Evolutionary conservation across 1,140 invertebrate genomes (phyloP).

Genomic region (Dryas iulia): DNA sequence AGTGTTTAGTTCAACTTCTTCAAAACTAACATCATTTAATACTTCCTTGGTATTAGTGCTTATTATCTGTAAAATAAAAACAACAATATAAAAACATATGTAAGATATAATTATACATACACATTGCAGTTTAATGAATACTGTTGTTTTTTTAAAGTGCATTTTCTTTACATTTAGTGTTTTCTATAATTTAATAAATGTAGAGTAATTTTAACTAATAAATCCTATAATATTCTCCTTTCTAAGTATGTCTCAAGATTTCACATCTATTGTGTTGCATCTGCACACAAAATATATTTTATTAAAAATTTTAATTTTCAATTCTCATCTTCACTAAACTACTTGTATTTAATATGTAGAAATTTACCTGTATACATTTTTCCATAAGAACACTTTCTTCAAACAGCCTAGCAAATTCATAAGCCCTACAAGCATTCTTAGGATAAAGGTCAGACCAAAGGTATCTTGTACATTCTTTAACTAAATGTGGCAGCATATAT

Average conservation of each 20-base stretch:
- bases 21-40: conserved; percentile 86
- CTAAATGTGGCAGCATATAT: conserved; percentile 90
- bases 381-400: conserved; percentile 90
- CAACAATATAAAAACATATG: not conserved
- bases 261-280: too few species aligned
- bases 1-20: conserved; percentile 87
- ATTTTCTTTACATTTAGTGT: too few species aligned
- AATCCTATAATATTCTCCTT: too few species aligned
- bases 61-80: conserved; percentile 81
- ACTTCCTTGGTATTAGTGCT: conserved; percentile 88
- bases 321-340: too few species aligned
- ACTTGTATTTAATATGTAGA: not conserved
- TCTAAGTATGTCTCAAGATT: too few species aligned
- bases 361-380: conserved; percentile 86
- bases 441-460: conserved; percentile 89
- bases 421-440: conserved; percentile 90
- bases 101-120: too few species aligned
- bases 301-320: too few species aligned
- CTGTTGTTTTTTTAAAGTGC: too few species aligned
- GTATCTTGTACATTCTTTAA: conserved; percentile 89
- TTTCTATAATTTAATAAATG: too few species aligned
- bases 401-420: conserved; percentile 92
- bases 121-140: too few species aligned
- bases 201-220: too few species aligned
- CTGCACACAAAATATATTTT: too few species aligned